Conservation (phyloP, 1,140 invertebrate species). For the Microplitis demolitor region DNA sequence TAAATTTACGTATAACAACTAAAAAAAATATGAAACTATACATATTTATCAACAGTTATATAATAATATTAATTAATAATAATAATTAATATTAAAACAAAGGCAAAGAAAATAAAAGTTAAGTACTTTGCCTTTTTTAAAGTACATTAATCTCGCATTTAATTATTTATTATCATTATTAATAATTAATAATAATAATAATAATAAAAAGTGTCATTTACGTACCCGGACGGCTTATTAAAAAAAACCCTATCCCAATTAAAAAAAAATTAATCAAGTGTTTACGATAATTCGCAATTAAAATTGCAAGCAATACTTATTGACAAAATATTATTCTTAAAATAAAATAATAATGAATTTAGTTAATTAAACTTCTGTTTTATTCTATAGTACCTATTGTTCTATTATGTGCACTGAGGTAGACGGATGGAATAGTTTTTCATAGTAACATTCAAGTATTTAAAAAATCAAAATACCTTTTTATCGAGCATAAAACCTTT, state of each 20-base stretch:
- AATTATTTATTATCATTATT: too few species aligned
- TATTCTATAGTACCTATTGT: constrained; percentile 44
- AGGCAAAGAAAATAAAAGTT: too few species aligned
- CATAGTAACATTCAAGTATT: not conserved
- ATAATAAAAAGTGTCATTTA: too few species aligned
- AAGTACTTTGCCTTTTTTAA: too few species aligned
- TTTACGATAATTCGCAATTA: not conserved
- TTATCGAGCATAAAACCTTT: not conserved
- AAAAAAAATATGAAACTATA: not conserved
- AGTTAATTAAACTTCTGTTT: constrained; percentile 11
- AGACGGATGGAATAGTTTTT: constrained; percentile 54
- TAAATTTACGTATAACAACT: not conserved
- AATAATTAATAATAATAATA: not conserved
- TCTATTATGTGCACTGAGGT: constrained; percentile 57
- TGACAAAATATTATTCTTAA: not conserved
- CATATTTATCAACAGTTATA: too few species aligned
- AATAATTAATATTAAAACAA: not conserved
- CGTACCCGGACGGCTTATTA: too few species aligned
- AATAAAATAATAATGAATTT: constrained; percentile 6
- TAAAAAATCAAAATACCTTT: not conserved
- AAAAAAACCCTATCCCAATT: not conserved
- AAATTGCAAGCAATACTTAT: not conserved
- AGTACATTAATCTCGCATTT: too few species aligned
- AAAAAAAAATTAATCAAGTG: constrained; percentile 26
- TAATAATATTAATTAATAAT: not conserved